Evolutionary conservation across 1,140 invertebrate species (phyloP).

Genomic region (Notospermus geniculatus): DNA sequence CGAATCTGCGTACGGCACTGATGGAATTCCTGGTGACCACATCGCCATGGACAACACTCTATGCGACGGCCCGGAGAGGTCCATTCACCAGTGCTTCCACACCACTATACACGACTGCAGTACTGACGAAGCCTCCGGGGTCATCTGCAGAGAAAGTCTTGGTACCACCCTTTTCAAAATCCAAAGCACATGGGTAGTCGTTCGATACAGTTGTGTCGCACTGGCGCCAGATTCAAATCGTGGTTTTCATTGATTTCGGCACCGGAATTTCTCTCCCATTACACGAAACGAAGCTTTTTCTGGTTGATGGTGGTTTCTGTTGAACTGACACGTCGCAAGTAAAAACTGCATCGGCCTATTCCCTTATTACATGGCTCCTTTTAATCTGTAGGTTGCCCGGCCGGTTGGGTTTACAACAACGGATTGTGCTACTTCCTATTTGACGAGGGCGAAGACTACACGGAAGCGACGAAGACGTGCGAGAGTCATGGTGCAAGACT

Average conservation of each 20-base stretch:
- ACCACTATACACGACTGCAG: constrained; percentile 69
- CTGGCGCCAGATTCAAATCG: no score
- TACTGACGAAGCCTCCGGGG: constrained; percentile 62
- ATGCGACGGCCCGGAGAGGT: constrained; percentile 69
- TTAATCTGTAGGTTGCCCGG: constrained; percentile 4
- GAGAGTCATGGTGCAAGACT: constrained; percentile 50
- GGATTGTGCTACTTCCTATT: constrained; percentile 33
- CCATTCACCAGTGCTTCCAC: constrained; percentile 68
- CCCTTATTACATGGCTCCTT: no score
- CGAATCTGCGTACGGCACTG: constrained; percentile 15
- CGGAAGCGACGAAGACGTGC: constrained; percentile 27
- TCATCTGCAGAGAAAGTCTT: constrained; percentile 28
- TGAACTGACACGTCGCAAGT: background rate
- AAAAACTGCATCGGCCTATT: no score
- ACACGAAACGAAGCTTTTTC: no score
- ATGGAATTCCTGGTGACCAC: background rate
- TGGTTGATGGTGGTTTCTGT: no score
- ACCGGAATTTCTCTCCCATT: no score
- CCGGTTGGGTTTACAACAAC: constrained; percentile 29
- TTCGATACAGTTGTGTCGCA: no score
- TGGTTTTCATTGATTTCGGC: no score
- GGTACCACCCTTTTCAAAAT: no score
- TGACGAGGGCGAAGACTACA: constrained; percentile 2
- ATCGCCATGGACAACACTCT: constrained; percentile 68
- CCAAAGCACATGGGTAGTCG: no score